Evolutionary conservation across 2,797 vertebrate genomes (phyloP), one percentile per base, ranked within the genome.

Genomic region (Urocyon cinereoargenteus): DNA sequence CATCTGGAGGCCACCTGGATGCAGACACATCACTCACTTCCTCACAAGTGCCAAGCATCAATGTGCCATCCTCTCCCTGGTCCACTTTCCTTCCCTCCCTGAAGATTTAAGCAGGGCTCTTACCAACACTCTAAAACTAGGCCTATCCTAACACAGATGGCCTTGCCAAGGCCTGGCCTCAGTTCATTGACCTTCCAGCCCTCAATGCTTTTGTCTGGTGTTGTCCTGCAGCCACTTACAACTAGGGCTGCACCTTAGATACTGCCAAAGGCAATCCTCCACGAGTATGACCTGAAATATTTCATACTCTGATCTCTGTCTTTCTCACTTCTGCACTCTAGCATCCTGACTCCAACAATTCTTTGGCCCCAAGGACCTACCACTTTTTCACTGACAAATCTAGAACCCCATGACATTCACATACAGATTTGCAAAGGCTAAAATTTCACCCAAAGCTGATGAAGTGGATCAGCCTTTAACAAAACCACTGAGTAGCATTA

Each of bases 221-320:
- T n/a, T 18, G 66, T 9, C 4, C n/a, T 2, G 7, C 9, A 81
- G 84, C n/a, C 51, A 40, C 26, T 61, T n/a, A 40, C 0, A 2
- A 2, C 22, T 51, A 15, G 0, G 26, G 21, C 75, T 11, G 28
- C 4, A 2, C 45, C 6, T 21, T 6, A 9, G 49, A 8, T 3
- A n/a, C 34, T 34, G 5, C 31, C 64, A 81, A 70, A 81, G 51
- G 51, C 24, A 3, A 7, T 9, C 3, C 18, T 40, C 22, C 28
- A 4, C 4, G n/a, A 4, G 0, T 8, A 2, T 9, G 82, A 21
- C 31, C n/a, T 31, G 53, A 45, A 66, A 64, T 1, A 8, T 3
- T 19, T 22, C 5, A 7, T 62, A 34, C 45, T 85, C 89, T 70
- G 64, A 55, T 51, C 8, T 28, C 45, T 16, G 6, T 13, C 22